A percentile compares a stretch with the other conserved stretches of the same genome.
Conservation (phyloP, 2,113 vertebrate genomes). For the Uropsilus gracilis region DNA sequence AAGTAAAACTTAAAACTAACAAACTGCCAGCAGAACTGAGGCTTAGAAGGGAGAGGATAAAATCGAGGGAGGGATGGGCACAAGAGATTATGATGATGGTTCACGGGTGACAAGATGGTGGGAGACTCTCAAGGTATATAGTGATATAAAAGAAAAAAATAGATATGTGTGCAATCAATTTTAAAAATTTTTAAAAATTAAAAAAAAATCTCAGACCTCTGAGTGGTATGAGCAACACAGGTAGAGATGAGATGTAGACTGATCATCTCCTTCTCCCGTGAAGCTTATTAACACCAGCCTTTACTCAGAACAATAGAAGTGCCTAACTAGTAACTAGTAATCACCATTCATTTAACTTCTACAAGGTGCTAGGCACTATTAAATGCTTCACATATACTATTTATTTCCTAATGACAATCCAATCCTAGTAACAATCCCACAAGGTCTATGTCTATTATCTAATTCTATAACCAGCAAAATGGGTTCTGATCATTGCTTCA, state of each 20-base stretch:
- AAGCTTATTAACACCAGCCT: background rate
- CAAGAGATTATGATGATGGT: too few species aligned
- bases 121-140: too few species aligned
- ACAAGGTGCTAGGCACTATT: background rate
- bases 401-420: background rate
- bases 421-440: background rate
- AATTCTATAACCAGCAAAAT: background rate
- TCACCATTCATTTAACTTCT: background rate
- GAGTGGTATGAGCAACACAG: background rate
- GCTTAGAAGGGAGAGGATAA: too few species aligned
- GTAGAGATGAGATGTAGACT: fast-evolving
- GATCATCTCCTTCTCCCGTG: background rate
- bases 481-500: background rate
- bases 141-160: too few species aligned
- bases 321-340: background rate
- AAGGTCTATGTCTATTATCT: background rate
- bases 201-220: too few species aligned
- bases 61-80: too few species aligned
- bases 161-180: too few species aligned
- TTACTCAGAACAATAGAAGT: background rate
- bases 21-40: too few species aligned
- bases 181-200: too few species aligned
- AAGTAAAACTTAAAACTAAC: too few species aligned
- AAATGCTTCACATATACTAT: background rate
- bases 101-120: too few species aligned